Evolutionary conservation across 2,888 invertebrate genomes (phyloP).

Genomic region (Ochropacha duplaris): DNA sequence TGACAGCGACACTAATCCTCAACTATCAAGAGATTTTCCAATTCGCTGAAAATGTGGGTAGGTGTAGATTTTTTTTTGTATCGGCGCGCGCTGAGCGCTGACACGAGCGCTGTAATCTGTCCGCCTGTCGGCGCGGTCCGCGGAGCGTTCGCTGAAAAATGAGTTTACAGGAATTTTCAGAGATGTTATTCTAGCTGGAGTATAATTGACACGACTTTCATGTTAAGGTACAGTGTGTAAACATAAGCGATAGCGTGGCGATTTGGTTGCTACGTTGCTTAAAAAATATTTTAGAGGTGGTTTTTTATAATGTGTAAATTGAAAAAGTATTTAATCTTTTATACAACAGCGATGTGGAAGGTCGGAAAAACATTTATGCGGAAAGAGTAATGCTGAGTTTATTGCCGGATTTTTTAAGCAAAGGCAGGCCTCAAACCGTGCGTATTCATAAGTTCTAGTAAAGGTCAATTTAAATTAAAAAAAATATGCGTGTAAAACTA

Average conservation of each 20-base stretch:
- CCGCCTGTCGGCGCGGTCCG: neutral
- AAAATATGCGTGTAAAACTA: no score
- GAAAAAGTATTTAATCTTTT: no score
- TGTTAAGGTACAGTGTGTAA: slow-evolving; percentile 8
- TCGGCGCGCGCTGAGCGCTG: slow-evolving; percentile 7
- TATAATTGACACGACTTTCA: slow-evolving; percentile 29
- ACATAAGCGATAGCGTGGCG: neutral
- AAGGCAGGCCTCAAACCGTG: no score
- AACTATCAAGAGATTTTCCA: slow-evolving; percentile 2
- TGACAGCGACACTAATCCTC: neutral
- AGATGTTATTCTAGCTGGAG: slow-evolving; percentile 19
- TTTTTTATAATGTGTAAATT: no score
- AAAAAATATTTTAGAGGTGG: neutral
- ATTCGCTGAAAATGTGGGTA: slow-evolving; percentile 3
- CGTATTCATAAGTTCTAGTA: no score
- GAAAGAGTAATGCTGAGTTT: no score
- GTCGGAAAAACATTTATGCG: no score
- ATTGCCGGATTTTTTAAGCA: no score
- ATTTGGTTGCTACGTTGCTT: neutral
- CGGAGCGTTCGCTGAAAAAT: slow-evolving; percentile 45
- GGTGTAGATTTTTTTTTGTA: slow-evolving; percentile 1
- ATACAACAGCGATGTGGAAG: no score
- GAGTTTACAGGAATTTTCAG: slow-evolving; percentile 53
- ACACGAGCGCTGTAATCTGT: slow-evolving; percentile 7
- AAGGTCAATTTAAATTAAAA: no score